Conservation (phyloP, 2,888 invertebrate genomes). For the Patella ulyssiponensis region DNA sequence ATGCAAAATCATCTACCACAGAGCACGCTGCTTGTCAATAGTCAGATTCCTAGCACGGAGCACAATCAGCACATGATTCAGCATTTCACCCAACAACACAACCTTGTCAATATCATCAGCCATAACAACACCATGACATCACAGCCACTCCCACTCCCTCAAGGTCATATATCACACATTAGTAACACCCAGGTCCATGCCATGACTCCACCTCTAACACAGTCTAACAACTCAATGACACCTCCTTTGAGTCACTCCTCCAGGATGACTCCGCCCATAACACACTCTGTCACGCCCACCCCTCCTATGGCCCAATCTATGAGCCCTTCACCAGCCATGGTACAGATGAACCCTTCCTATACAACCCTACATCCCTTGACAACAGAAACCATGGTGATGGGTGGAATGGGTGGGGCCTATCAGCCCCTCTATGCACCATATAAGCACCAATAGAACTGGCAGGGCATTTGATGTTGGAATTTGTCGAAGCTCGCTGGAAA, state of each 20-base stretch:
- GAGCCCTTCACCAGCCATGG: neutral
- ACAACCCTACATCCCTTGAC: neutral
- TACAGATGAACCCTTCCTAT: neutral
- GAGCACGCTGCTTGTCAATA: neutral
- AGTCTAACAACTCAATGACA: neutral
- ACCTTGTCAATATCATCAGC: too few relatives aligned
- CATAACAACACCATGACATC: neutral
- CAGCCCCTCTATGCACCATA: neutral
- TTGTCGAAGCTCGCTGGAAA: too few relatives aligned
- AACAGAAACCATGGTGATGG: neutral
- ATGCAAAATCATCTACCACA: neutral
- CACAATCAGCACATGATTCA: neutral
- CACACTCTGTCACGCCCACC: neutral
- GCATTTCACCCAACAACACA: neutral
- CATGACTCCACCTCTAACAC: neutral
- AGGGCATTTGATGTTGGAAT: too few relatives aligned
- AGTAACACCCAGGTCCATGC: neutral
- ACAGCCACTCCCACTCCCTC: neutral
- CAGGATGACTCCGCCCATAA: too few relatives aligned
- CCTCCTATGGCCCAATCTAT: neutral
- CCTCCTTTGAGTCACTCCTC: neutral
- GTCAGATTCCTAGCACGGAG: neutral
- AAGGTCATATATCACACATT: neutral
- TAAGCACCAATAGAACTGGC: neutral
- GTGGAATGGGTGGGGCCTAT: neutral